Evolutionary conservation across 2,888 invertebrate genomes (phyloP).

Genomic region (Drosophila austrosaltans): DNA sequence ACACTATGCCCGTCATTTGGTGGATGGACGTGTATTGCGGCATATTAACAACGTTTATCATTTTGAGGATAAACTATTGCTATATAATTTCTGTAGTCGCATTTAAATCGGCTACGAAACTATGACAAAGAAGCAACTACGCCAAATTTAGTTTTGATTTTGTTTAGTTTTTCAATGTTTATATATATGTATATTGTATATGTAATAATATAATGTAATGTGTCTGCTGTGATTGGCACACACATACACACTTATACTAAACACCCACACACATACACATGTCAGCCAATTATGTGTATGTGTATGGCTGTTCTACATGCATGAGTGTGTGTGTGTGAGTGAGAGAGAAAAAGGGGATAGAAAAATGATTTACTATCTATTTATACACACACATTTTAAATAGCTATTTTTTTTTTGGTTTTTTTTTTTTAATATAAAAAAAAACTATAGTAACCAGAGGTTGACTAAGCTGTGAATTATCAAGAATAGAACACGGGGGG

Average conservation of each 20-base stretch:
- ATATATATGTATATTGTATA: slow-evolving; percentile 22
- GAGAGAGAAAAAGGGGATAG: slow-evolving; percentile 18
- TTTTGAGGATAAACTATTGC: slow-evolving; percentile 91
- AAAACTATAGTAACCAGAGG: background rate
- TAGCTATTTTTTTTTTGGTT: slow-evolving; percentile 31
- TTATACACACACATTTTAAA: slow-evolving; percentile 44
- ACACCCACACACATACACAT: slow-evolving; percentile 26
- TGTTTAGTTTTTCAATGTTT: slow-evolving; percentile 46
- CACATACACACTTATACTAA: slow-evolving; percentile 11
- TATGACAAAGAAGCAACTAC: slow-evolving; percentile 46
- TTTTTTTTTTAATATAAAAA: slow-evolving; percentile 41
- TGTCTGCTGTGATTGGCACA: slow-evolving; percentile 75
- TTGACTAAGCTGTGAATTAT: slow-evolving; percentile 31
- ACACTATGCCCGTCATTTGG: slow-evolving; percentile 91
- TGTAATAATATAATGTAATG: slow-evolving; percentile 35
- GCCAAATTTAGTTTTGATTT: slow-evolving; percentile 68
- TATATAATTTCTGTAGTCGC: slow-evolving; percentile 89
- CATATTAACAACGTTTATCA: slow-evolving; percentile 93
- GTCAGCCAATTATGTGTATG: slow-evolving; percentile 64
- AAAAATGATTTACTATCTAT: slow-evolving; percentile 51
- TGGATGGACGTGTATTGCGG: slow-evolving; percentile 92
- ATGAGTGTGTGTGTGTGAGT: slow-evolving; percentile 4
- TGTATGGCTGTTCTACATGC: slow-evolving; percentile 9
- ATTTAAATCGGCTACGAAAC: slow-evolving; percentile 63
- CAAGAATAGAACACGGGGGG: background rate